Evolutionary conservation across 2,888 invertebrate genomes (phyloP).

Genomic region (Pollenia amentaria): DNA sequence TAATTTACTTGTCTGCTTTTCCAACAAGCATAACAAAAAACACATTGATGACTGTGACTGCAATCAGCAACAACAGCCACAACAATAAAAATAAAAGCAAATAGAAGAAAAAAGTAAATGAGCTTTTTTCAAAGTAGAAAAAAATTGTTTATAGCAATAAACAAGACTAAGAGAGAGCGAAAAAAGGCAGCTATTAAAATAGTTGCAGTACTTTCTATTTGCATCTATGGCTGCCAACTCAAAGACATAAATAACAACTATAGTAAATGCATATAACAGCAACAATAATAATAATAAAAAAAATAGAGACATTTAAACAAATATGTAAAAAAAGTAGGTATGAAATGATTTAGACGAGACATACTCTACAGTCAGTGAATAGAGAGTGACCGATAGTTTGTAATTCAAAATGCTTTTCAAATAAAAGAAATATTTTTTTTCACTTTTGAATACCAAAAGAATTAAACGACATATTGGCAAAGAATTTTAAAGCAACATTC

Average conservation of each 20-base stretch:
- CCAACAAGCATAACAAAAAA: conserved; percentile 8
- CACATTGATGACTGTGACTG: conserved; percentile 64
- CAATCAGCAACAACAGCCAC: conserved; percentile 56
- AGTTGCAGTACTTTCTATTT: conserved; percentile 70
- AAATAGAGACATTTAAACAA: conserved; percentile 53
- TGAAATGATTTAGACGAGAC: background rate
- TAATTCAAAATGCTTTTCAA: background rate
- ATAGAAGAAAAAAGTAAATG: conserved; percentile 59
- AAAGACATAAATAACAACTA: conserved; percentile 57
- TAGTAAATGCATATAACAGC: conserved; percentile 20
- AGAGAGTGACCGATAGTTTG: background rate
- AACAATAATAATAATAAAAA: conserved; percentile 41
- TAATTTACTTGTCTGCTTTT: conserved; percentile 68
- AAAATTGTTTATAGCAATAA: conserved; percentile 27
- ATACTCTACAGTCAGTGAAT: conserved; percentile 4
- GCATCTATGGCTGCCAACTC: conserved; percentile 64
- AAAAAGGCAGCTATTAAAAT: conserved; percentile 44
- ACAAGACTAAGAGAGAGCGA: background rate
- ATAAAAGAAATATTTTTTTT: too few species aligned
- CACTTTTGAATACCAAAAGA: too few species aligned
- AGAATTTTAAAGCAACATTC: too few species aligned
- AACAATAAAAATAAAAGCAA: conserved; percentile 44
- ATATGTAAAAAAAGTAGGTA: conserved; percentile 10
- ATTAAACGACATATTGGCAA: too few species aligned
- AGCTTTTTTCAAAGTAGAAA: conserved; percentile 58